Conservation (phyloP, 2,797 vertebrate species). For the Oceanodroma leucorhoa region DNA sequence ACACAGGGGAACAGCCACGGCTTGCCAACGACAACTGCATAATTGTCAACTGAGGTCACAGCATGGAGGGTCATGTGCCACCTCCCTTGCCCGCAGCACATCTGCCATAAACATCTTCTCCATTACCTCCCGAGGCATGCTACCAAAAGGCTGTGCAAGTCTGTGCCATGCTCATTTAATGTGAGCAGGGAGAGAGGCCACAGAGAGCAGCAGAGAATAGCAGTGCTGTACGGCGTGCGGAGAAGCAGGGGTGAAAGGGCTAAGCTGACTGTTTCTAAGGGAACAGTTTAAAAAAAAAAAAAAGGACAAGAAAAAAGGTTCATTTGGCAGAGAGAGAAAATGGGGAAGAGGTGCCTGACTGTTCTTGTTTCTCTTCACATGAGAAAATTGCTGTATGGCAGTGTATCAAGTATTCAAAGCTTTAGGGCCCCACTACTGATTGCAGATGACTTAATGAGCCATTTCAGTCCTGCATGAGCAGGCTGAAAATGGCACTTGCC, state of each 20-base stretch:
- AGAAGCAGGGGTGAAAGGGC: slow-evolving; percentile 7
- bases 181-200: background rate
- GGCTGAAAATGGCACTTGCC: slow-evolving; percentile 1
- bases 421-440: slow-evolving; percentile 6
- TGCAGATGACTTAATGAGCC: slow-evolving; percentile 14
- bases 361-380: slow-evolving; percentile 12
- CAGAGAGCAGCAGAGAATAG: background rate
- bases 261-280: slow-evolving; percentile 30
- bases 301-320: background rate
- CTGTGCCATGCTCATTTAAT: fast-evolving
- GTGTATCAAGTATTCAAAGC: background rate
- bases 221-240: fast-evolving
- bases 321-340: background rate
- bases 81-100: background rate
- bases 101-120: background rate
- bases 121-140: fast-evolving
- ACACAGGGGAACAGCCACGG: background rate
- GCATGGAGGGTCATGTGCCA: background rate
- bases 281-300: background rate
- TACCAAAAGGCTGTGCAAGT: background rate
- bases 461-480: background rate
- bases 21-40: background rate
- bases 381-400: slow-evolving; percentile 36
- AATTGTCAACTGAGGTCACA: background rate
- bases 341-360: slow-evolving; percentile 27